Evolutionary conservation across 2,888 invertebrate species (phyloP).

Genomic region (Heliothis peltigera): DNA sequence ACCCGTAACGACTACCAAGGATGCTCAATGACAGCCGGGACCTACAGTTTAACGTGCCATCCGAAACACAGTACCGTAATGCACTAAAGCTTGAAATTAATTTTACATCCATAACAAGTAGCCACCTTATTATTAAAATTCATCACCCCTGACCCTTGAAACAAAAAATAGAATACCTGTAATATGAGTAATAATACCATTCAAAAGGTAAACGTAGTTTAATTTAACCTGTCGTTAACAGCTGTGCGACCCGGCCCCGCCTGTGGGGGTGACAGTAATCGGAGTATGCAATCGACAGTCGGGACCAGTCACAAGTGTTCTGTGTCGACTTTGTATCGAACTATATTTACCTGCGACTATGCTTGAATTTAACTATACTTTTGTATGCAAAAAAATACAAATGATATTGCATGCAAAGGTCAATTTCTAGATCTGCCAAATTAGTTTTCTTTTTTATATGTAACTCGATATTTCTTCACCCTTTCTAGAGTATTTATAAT

Average conservation of each 20-base stretch:
- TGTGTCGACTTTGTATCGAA: constrained; percentile 30
- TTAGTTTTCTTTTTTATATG: no score
- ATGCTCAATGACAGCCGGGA: no score
- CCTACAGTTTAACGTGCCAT: no score
- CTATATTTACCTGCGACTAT: constrained; percentile 14
- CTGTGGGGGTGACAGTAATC: constrained; percentile 55
- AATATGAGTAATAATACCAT: not conserved
- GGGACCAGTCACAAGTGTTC: constrained; percentile 23
- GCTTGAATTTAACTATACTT: no score
- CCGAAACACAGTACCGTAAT: no score
- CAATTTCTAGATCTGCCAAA: no score
- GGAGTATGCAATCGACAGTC: constrained; percentile 49
- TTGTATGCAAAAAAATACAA: no score
- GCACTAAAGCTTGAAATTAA: not conserved
- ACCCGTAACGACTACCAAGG: no score
- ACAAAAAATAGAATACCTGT: not conserved
- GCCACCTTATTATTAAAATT: not conserved
- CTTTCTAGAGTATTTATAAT: no score
- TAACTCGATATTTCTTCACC: no score
- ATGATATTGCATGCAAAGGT: no score
- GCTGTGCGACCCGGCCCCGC: constrained; percentile 30
- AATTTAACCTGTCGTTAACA: constrained; percentile 16
- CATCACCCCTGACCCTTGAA: not conserved
- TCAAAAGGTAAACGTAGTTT: constrained; percentile 6
- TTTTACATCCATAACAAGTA: not conserved